Evolutionary conservation across 2,797 vertebrate species (phyloP).

Genomic region (Antennarius maculatus): DNA sequence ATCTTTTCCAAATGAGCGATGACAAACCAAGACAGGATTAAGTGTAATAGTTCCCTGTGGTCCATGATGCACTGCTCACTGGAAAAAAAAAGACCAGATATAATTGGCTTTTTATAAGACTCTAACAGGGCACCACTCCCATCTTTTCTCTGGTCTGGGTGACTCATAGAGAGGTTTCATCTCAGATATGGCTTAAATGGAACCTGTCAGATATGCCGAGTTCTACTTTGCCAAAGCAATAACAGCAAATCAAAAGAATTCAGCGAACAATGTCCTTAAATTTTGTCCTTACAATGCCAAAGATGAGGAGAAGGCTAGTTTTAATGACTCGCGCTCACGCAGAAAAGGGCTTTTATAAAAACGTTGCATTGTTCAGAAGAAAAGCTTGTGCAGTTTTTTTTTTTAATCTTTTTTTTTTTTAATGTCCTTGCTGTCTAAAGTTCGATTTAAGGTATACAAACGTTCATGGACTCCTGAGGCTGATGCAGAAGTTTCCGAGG

Average conservation of each 20-base stretch:
- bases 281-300: conserved; percentile 40
- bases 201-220: conserved; percentile 65
- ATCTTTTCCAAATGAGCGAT: conserved; percentile 59
- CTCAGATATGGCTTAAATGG: conserved; percentile 72
- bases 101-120: conserved; percentile 72
- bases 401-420: no score
- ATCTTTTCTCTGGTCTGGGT: conserved; percentile 45
- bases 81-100: conserved; percentile 53
- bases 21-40: conserved; percentile 52
- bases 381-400: conserved; percentile 26
- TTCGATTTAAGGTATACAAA: conserved; percentile 15
- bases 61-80: conserved; percentile 49
- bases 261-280: conserved; percentile 61
- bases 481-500: conserved; percentile 15
- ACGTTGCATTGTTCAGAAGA: conserved; percentile 45
- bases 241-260: conserved; percentile 75
- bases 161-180: conserved; percentile 60
- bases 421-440: neutral
- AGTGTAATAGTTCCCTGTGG: conserved; percentile 55
- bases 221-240: conserved; percentile 60
- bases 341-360: conserved; percentile 40
- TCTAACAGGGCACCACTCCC: conserved; percentile 43
- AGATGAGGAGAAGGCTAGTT: conserved; percentile 36
- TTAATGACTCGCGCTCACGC: conserved; percentile 48
- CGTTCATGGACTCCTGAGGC: conserved; percentile 19